Evolutionary conservation across 2,888 invertebrate genomes (phyloP), one percentile per base, ranked within the genome.

Genomic region (Parnassius orleans): DNA sequence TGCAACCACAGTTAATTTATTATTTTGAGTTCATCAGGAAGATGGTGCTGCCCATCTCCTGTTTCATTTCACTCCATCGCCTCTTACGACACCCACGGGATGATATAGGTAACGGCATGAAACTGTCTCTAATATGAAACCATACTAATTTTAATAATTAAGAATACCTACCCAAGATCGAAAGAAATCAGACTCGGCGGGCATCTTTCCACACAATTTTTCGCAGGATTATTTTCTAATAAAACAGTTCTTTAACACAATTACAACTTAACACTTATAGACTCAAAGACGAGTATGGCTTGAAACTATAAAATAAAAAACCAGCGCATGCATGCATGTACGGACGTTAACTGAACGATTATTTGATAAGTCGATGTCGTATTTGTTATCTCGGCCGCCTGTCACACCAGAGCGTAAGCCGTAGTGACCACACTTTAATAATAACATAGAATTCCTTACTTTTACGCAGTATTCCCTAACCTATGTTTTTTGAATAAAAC

Each of bases 121-220:
- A 24, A 24, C 5, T 7, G 7, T 24, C 3, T 24, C 24, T 24
- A 24, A 24, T 24, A 24, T 2, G 24, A 24, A 24, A 24, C 24
- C 3, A 7, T 24, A 3, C 2, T 24, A 3, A 3, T 24, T 24
- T 24, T 24, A 24, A 33, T 7, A 33, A 33, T 33, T 33, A 33
- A 33, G 33, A 33, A 46, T 54, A 64, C 68, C 53, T 47, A 69
- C 69, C 69, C 63, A 66, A 47, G 64, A 64, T 42, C 65, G 56
- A 42, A 65, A 33, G 42, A 67, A 60, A 1, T 66, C 66, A 12
- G 59, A 60, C 55, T 69, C 65, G n/a, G 57, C 64, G 11, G 66
- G 61, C 69, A 69, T 69, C 33, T 5, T 64, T 12, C 12, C 33
- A 33, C 33, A 33, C 33, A 33, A 33, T 33, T 33, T 33, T 33